These are phyloP conservation scores for Pyrgus malvae DNA, from an alignment of 2,888 invertebrate genomes.

Conservation along the genomic window DNA sequence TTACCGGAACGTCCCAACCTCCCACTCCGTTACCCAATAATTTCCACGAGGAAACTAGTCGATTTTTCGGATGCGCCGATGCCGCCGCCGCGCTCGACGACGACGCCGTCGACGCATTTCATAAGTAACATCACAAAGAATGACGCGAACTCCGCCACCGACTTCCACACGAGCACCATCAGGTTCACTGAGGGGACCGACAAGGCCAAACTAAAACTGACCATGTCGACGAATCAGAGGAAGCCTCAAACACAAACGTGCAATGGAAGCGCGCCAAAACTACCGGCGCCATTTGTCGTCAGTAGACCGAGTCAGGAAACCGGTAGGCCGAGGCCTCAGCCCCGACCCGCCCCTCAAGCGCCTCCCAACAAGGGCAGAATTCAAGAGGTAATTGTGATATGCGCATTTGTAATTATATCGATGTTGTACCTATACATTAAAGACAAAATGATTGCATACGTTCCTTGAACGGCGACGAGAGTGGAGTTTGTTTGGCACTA, in stretches of 20 bases:
- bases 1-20: conserved; percentile 72
- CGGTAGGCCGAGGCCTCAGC: conserved; percentile 32
- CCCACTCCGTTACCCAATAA: conserved; percentile 69
- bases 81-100: conserved; percentile 63
- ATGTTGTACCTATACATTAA: conserved; percentile 57
- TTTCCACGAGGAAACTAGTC: conserved; percentile 70
- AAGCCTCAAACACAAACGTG: conserved; percentile 42
- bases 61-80: conserved; percentile 69
- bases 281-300: conserved; percentile 42
- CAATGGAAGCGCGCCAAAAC: conserved; percentile 47
- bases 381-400: conserved; percentile 74
- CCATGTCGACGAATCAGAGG: conserved; percentile 62
- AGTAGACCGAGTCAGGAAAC: conserved; percentile 38
- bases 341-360: conserved; percentile 35
- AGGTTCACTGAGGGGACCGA: conserved; percentile 66
- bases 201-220: conserved; percentile 67
- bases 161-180: conserved; percentile 75
- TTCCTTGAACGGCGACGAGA: conserved; percentile 46
- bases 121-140: conserved; percentile 71
- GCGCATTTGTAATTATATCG: conserved; percentile 67
- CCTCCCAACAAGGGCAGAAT: conserved; percentile 47
- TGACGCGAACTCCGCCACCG: conserved; percentile 49
- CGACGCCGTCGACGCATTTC: conserved; percentile 57
- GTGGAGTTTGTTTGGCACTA: conserved; percentile 57
- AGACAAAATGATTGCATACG: conserved; percentile 38